phyloP scores from a whole-genome alignment of 2,888 invertebrate species.

The Dusona sp. region DNA sequence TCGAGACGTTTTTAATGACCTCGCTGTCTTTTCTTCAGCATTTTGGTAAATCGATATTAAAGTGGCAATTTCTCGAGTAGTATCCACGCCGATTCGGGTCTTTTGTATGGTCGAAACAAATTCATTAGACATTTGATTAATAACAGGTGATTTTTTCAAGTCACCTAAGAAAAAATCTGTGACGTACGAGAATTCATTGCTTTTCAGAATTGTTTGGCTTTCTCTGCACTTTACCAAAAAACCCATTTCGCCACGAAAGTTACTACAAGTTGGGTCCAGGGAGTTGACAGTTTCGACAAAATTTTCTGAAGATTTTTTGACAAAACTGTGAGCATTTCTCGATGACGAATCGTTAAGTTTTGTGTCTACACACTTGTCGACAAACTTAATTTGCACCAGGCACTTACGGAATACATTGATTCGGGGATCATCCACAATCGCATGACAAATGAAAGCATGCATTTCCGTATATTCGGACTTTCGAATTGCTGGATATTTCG shows the following conservation, averaged over 20 bases:
- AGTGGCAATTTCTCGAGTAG: conserved; percentile 65
- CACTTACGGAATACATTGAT: conserved; percentile 65
- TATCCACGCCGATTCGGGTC: conserved; percentile 57
- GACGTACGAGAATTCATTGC: conserved; percentile 36
- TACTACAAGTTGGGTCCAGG: conserved; percentile 65
- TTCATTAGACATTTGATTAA: conserved; percentile 53
- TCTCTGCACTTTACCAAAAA: conserved; percentile 58
- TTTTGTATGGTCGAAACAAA: conserved; percentile 64
- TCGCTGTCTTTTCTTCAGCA: conserved; percentile 52
- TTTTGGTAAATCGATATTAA: conserved; percentile 68
- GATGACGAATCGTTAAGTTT: conserved; percentile 9
- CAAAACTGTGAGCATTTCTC: not conserved
- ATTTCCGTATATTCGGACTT: conserved; percentile 42
- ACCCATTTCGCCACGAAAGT: conserved; percentile 7
- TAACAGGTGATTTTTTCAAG: conserved; percentile 35
- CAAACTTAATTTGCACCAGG: conserved; percentile 63
- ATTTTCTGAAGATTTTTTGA: conserved; percentile 28
- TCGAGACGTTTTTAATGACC: conserved; percentile 41
- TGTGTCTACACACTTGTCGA: conserved; percentile 64
- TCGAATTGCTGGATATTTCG: not conserved
- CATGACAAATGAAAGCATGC: conserved; percentile 68
- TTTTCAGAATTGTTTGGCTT: conserved; percentile 19
- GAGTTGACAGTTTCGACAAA: conserved; percentile 63
- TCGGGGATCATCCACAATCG: conserved; percentile 22
- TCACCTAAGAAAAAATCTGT: conserved; percentile 51